Evolutionary conservation across 2,888 invertebrate genomes (phyloP), one percentile per base, ranked within the genome.

Genomic region (Andrena camellia): DNA sequence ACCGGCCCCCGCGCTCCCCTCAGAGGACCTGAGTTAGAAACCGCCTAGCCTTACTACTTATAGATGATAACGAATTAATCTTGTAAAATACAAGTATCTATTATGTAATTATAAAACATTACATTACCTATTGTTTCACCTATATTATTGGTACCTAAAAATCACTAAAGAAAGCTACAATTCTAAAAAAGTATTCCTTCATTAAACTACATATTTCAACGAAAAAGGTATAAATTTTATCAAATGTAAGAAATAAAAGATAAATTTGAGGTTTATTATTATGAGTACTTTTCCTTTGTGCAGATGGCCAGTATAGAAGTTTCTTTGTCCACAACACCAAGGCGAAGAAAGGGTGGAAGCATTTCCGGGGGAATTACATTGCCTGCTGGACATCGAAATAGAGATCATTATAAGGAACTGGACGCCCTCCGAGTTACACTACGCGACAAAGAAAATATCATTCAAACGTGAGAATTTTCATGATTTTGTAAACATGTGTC

Each of bases 281-380:
- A 10, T 26, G 54, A 10, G 54, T 23, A 59, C 10, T 7, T 60
- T 20, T 68, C 31, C 6, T 59, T 42, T n/a, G 92, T 93, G 26
- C 91, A 97, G 97, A 97, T 97, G 97, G 97, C 97, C 78, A 97
- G 96, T 91, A 97, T 97, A 90, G 97, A 97, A 94, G 97, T 97
- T 71, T 97, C 97, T 1, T 94, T 97, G 90, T 96, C 96, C 64
- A 96, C 95, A 76, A 95, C 95, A n/a, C 96, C 96, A 1, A 94
- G 96, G 70, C 94, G 96, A 85, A 95, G 96, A 80, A 95, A 96
- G 79, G 95, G 95, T 71, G 94, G 95, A 81, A 94, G 95, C 83
- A 88, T 93, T 86, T 92, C 93, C 78, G 93, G 93, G 50, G 91
- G 92, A 72, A 89, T 92, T 23, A 90, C 92, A 63, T 93, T 92